Evolutionary conservation across 2,797 vertebrate genomes (phyloP).

Genomic region (Pipistrellus nathusii): DNA sequence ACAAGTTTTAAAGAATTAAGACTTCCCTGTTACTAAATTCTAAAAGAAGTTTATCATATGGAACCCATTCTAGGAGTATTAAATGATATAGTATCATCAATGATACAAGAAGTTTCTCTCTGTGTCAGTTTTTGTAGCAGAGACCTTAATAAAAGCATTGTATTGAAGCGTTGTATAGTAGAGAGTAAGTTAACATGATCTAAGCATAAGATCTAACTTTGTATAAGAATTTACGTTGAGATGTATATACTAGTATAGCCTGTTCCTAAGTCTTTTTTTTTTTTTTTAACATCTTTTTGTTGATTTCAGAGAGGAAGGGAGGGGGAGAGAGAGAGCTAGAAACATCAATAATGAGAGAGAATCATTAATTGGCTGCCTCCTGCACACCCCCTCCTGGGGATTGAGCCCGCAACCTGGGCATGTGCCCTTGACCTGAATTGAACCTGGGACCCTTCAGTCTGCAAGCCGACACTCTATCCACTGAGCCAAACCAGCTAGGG

Average conservation of each 20-base stretch:
- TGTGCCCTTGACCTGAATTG: too few relatives aligned
- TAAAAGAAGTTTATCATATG: constrained; percentile 39
- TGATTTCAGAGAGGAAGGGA: too few relatives aligned
- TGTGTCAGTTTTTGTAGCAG: constrained; percentile 10
- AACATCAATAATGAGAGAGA: too few relatives aligned
- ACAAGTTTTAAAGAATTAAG: constrained; percentile 13
- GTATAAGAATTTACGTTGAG: constrained; percentile 29
- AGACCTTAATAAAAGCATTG: constrained; percentile 37
- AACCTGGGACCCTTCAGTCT: too few relatives aligned
- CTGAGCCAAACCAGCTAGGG: too few relatives aligned
- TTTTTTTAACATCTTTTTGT: constrained; percentile 23
- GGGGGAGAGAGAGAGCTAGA: too few relatives aligned
- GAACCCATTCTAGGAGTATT: constrained; percentile 31
- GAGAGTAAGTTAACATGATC: constrained; percentile 29
- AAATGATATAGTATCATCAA: neutral
- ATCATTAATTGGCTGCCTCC: too few relatives aligned
- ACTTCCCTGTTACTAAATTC: constrained; percentile 21
- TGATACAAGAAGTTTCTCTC: neutral
- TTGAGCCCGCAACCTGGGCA: too few relatives aligned
- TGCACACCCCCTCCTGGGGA: too few relatives aligned
- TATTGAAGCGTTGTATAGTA: neutral
- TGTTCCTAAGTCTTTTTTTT: constrained; percentile 41
- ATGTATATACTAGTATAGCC: neutral
- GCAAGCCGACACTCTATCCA: too few relatives aligned
- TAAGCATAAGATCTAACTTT: constrained; percentile 26